Percentiles rank a stretch among this genome's conserved stretches.
phyloP scores from a whole-genome alignment of 2,797 vertebrate species.

The Sciurus carolinensis region DNA sequence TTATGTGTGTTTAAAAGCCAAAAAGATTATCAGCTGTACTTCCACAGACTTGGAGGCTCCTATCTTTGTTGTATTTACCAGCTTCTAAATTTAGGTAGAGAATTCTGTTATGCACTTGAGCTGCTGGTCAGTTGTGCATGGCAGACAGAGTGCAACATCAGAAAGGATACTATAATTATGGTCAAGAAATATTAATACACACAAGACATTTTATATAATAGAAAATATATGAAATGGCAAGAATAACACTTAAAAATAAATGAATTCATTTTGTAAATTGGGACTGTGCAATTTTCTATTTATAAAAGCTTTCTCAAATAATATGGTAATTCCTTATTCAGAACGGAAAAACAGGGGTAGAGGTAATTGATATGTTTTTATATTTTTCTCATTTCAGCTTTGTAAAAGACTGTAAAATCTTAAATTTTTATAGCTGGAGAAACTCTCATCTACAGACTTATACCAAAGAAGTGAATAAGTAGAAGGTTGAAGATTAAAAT shows the following conservation, averaged over 20 bases:
- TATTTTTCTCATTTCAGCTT: conserved; percentile 55
- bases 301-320: conserved; percentile 24
- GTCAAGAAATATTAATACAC: conserved; percentile 30
- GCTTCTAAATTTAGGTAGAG: conserved; percentile 75
- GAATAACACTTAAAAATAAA: conserved; percentile 14
- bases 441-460: neutral
- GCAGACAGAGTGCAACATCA: conserved; percentile 2
- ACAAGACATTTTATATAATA: conserved; percentile 41
- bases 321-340: conserved; percentile 14
- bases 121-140: conserved; percentile 16
- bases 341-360: neutral
- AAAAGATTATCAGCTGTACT: conserved; percentile 57
- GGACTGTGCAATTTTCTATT: neutral
- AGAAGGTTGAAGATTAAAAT: conserved; percentile 36
- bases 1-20: conserved; percentile 74
- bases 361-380: neutral
- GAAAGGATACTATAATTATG: conserved; percentile 5
- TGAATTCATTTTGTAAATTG: conserved; percentile 34
- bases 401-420: neutral
- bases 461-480: conserved; percentile 18
- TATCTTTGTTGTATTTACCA: conserved; percentile 70
- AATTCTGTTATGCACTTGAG: conserved; percentile 9
- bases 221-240: conserved; percentile 55
- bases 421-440: conserved; percentile 22
- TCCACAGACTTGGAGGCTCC: conserved; percentile 75